Evolutionary conservation across 2,113 vertebrate genomes (phyloP), one percentile per base, ranked within the genome.

Genomic region (Lichenostomus cassidix): DNA sequence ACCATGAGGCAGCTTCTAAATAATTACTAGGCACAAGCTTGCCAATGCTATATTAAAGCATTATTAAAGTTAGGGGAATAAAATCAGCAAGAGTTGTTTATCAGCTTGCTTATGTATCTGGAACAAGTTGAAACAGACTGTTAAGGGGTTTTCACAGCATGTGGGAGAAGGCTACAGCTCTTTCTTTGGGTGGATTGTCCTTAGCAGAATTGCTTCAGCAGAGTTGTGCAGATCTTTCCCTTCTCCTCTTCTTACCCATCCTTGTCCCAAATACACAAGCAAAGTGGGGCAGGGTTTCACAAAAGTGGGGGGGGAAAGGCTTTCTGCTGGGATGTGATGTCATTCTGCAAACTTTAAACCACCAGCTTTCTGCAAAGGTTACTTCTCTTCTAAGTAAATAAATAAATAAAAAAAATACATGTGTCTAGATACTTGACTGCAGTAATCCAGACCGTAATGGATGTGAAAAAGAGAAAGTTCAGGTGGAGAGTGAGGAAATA

Each of bases 1-100:
- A 87, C 84, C 87, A 52, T 22, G 50, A 90, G 58, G 65, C 89
- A 89, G 70, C 52, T 90, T 80, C 70, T 94, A 83, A 95, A 95
- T 95, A 91, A 95, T 96, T 95, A 59, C 59, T 58, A 87, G 44
- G 27, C 39, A 59, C 25, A 67, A 90, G 11, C 39, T 85, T 86
- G 33, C 83, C 82, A 65, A 47, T 46, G 55, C 29, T 80, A 28
- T 79, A 85, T 91, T 97, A 90, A 83, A 92, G 82, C 80, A 39
- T 90, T 92, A 69, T 93, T 94, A 70, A 90, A 96, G 49, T 91
- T 81, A 83, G 59, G 29, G 46, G 93, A 96, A 94, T 52, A 96
- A 95, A 94, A 92, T 87, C 87, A 90, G 64, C 63, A 67, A 62
- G 56, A 90, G 29, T 27, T 93, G 52, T 71, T 94, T 77, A 59